phyloP scores from a whole-genome alignment of 2,888 invertebrate species.

The Drosophila suboccidentalis region DNA sequence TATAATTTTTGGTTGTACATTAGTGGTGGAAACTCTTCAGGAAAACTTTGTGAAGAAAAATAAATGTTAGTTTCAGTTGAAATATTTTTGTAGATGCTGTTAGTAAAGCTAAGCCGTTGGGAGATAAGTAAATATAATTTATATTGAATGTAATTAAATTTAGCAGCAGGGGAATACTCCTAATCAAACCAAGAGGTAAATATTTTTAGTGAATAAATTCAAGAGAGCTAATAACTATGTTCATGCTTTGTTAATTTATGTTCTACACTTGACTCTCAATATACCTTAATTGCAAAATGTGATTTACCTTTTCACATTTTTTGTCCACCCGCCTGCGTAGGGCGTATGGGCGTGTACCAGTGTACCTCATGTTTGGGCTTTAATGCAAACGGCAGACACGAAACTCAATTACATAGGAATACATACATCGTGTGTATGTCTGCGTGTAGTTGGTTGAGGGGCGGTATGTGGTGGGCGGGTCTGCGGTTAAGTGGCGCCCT shows the following conservation, averaged over 20 bases:
- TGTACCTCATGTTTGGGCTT: slow-evolving; percentile 36
- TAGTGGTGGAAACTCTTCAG: background rate
- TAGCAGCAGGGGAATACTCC: background rate
- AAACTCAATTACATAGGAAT: slow-evolving; percentile 44
- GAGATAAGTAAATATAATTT: background rate
- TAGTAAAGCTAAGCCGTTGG: background rate
- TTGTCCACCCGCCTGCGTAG: background rate
- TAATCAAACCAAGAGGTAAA: background rate
- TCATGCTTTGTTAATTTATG: slow-evolving; percentile 42
- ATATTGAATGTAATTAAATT: background rate
- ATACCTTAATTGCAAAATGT: slow-evolving; percentile 72
- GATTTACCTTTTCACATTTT: slow-evolving; percentile 56
- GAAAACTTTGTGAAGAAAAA: background rate
- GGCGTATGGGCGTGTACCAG: slow-evolving; percentile 16
- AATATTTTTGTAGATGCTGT: background rate
- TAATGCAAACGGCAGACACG: slow-evolving; percentile 43
- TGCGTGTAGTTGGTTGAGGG: slow-evolving; percentile 24
- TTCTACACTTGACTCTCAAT: slow-evolving; percentile 64
- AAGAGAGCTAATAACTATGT: slow-evolving; percentile 13
- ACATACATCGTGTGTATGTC: background rate
- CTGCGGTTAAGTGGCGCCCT: slow-evolving; percentile 36
- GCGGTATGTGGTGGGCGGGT: slow-evolving; percentile 5
- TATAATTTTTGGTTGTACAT: no score
- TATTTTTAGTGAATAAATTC: slow-evolving; percentile 1
- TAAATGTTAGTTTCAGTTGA: background rate